phyloP scores from a whole-genome alignment of 2,797 vertebrate species.

The Enteromius paludinosus region DNA sequence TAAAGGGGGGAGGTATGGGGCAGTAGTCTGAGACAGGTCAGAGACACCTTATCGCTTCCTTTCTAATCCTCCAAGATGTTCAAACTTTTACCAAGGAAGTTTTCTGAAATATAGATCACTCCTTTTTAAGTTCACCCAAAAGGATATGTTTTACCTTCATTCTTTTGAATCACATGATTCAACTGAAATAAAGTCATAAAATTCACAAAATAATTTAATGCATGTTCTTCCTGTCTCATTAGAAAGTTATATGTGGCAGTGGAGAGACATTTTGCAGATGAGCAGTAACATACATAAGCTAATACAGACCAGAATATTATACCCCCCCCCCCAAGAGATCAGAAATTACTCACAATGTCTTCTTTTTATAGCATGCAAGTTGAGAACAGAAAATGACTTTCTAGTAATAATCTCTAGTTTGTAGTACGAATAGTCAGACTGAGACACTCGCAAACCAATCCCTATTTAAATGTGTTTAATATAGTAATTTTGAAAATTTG shows the following conservation, averaged over 20 bases:
- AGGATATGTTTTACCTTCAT: slow-evolving; percentile 71
- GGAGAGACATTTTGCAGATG: slow-evolving; percentile 54
- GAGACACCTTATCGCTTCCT: slow-evolving; percentile 77
- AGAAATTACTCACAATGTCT: slow-evolving; percentile 3
- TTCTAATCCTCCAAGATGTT: slow-evolving; percentile 15
- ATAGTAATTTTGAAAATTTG: neutral
- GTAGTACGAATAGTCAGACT: slow-evolving; percentile 61
- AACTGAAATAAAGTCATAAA: slow-evolving; percentile 89
- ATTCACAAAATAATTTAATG: slow-evolving; percentile 68
- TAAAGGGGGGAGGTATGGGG: slow-evolving; percentile 34
- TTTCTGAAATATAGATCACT: slow-evolving; percentile 30
- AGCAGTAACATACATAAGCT: neutral
- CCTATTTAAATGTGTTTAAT: neutral
- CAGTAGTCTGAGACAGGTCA: slow-evolving; percentile 43
- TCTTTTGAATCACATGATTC: slow-evolving; percentile 88
- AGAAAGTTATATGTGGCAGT: slow-evolving; percentile 34
- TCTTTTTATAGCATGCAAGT: neutral
- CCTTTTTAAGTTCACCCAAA: slow-evolving; percentile 78
- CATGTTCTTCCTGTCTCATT: slow-evolving; percentile 79
- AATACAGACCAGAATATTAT: neutral
- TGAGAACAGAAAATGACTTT: slow-evolving; percentile 2
- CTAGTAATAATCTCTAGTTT: slow-evolving; percentile 55
- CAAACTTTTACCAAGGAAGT: neutral
- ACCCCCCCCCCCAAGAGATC: neutral
- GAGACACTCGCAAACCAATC: neutral